Evolutionary conservation across 2,888 invertebrate species (phyloP).

Genomic region (Neria commutata): DNA sequence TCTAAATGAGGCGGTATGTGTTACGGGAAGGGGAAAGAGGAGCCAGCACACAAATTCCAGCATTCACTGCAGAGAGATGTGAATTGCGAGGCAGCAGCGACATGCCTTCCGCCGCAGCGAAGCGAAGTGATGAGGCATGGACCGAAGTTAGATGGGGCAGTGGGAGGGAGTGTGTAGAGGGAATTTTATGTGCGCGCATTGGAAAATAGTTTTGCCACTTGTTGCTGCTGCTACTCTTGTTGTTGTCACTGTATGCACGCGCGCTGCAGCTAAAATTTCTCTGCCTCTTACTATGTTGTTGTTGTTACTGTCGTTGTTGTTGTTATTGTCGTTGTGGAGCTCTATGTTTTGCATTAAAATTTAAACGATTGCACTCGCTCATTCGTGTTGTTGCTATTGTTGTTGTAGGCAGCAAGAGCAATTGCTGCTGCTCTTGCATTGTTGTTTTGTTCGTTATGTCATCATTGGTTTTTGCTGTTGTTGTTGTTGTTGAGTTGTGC

Average conservation of each 20-base stretch:
- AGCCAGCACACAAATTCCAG: too few relatives aligned
- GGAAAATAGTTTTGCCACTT: constrained; percentile 15
- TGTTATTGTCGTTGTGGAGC: constrained; percentile 21
- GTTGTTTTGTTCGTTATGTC: constrained; percentile 34
- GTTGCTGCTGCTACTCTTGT: constrained; percentile 7
- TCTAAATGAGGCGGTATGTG: too few relatives aligned
- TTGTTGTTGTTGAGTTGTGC: constrained; percentile 12
- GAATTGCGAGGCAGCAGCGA: background rate
- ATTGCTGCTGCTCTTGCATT: background rate
- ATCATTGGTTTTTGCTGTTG: constrained; percentile 47
- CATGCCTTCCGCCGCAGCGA: too few relatives aligned
- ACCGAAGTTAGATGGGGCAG: background rate
- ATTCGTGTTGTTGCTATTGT: constrained; percentile 12
- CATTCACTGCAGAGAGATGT: constrained; percentile 8
- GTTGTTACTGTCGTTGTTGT: constrained; percentile 17
- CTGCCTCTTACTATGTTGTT: background rate
- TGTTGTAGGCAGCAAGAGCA: constrained; percentile 20
- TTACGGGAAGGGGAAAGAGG: too few relatives aligned
- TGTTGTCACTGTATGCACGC: background rate
- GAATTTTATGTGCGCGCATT: constrained; percentile 11
- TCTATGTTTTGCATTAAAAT: constrained; percentile 40
- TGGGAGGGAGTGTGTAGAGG: background rate
- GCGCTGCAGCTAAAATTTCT: constrained; percentile 1
- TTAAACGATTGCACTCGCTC: constrained; percentile 36
- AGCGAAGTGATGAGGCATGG: background rate